Base-by-base conservation (phyloP, 2,888 invertebrate genomes). In the Stenodera caucasica region DNA sequence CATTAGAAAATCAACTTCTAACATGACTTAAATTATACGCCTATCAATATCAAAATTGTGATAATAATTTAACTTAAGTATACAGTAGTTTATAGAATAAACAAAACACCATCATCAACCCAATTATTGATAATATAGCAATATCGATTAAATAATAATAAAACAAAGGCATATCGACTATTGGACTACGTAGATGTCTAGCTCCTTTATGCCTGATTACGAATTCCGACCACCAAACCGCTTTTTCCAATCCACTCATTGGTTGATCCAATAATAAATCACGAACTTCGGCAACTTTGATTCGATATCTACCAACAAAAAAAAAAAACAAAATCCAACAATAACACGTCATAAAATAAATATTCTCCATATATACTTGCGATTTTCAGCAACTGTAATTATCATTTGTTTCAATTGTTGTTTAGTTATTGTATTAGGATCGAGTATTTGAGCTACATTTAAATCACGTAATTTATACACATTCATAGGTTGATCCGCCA, bases 201-300 rank as follows among this genome's bases (percentile, higher is more conserved):
- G 66, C 66, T 18, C 68, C 68, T 59, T 68, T 67, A 33, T 68
- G 66, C 15, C 66, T 49, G 33, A 68, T 57, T 3, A 68, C 66
- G 33, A 65, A 68, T 49, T 68, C 68, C 6, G 56, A 58, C 68
- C 68, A 68, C 66, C 68, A 68, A 15, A 68, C 40, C n/a, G 63
- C 66, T 57, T 60, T 61, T 9, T 68, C 63, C 15, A 68, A 40
- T 6, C 65, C 65, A 1, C 53, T 55, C 65, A 61, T 60, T 29
- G 67, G 66, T 40, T 64, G 61, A 61, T 67, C 66, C 37, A 60
- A 52, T 54, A 64, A 58, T 32, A 66, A 57, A 35, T 64, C 58
- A 52, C 59, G 53, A 14, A 62, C 50, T 55, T 63, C 65, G 14
- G 58, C n/a, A n/a, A n/a, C 60, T 49, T 57, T 52, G 37, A 61